phyloP scores from a whole-genome alignment of 2,797 vertebrate genomes.

The Paedocypris micromegethes region DNA sequence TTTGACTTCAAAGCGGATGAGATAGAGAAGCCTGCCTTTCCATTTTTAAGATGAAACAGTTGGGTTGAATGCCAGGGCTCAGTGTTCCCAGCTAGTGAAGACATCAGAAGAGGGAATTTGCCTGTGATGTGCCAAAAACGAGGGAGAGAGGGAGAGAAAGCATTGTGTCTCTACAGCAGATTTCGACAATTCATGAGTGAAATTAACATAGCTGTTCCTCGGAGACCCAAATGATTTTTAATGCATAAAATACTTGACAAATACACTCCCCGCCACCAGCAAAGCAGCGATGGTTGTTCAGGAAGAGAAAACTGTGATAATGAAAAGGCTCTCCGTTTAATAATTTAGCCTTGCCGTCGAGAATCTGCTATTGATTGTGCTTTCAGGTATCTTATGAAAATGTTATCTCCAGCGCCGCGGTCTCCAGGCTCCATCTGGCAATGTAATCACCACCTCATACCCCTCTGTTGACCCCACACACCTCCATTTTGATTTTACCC shows the following conservation, averaged over 20 bases:
- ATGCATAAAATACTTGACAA: constrained; percentile 59
- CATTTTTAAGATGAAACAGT: constrained; percentile 58
- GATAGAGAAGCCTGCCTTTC: constrained; percentile 51
- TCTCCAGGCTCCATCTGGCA: constrained; percentile 69
- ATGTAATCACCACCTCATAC: constrained; percentile 72
- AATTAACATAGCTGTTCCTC: constrained; percentile 68
- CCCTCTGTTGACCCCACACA: constrained; percentile 49
- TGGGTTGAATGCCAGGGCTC: constrained; percentile 43
- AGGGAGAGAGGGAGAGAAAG: background rate
- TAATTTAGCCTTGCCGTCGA: constrained; percentile 81
- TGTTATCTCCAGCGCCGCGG: constrained; percentile 72
- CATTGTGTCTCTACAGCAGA: constrained; percentile 49
- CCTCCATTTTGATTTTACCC: constrained; percentile 63
- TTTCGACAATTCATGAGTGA: constrained; percentile 50
- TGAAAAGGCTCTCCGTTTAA: constrained; percentile 74
- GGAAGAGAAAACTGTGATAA: constrained; percentile 75
- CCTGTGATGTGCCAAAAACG: constrained; percentile 55
- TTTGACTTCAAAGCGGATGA: constrained; percentile 53
- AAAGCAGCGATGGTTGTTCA: constrained; percentile 55
- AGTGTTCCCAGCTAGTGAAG: constrained; percentile 55
- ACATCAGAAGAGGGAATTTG: constrained; percentile 63
- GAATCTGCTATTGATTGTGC: constrained; percentile 81
- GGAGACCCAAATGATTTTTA: constrained; percentile 57
- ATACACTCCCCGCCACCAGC: constrained; percentile 53
- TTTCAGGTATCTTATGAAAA: constrained; percentile 80